Conservation (phyloP, 2,797 vertebrate genomes). For the Tiaroga cobitis region DNA sequence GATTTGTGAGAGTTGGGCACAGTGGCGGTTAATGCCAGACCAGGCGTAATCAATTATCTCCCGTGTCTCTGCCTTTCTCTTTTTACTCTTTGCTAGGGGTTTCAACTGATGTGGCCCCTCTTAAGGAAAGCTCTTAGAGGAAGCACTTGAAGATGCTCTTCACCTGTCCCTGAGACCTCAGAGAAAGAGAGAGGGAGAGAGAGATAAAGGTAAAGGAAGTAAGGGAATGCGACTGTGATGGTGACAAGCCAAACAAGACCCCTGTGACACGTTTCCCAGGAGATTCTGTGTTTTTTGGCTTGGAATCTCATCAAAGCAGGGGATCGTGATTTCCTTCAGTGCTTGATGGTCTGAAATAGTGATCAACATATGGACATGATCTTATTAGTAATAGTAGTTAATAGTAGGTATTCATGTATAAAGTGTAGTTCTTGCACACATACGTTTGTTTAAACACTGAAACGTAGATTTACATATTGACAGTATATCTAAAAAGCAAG, state of each 20-base stretch:
- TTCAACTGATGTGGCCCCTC: background rate
- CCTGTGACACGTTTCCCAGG: background rate
- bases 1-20: conserved; percentile 22
- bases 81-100: background rate
- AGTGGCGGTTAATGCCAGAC: conserved; percentile 12
- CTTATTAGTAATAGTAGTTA: background rate
- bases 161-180: conserved; percentile 5
- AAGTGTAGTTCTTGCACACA: background rate
- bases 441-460: background rate
- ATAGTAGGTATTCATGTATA: background rate
- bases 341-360: background rate
- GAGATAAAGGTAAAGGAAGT: conserved; percentile 4
- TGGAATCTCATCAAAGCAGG: background rate
- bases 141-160: conserved; percentile 36
- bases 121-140: conserved; percentile 22
- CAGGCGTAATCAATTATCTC: conserved; percentile 28
- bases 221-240: background rate
- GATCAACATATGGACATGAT: background rate
- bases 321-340: background rate
- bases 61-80: background rate
- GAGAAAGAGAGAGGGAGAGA: background rate
- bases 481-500: too few species aligned
- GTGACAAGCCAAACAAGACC: conserved; percentile 13
- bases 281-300: background rate
- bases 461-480: background rate